Evolutionary conservation across 2,113 vertebrate genomes (phyloP).

Genomic region (Orthonyx spaldingii): DNA sequence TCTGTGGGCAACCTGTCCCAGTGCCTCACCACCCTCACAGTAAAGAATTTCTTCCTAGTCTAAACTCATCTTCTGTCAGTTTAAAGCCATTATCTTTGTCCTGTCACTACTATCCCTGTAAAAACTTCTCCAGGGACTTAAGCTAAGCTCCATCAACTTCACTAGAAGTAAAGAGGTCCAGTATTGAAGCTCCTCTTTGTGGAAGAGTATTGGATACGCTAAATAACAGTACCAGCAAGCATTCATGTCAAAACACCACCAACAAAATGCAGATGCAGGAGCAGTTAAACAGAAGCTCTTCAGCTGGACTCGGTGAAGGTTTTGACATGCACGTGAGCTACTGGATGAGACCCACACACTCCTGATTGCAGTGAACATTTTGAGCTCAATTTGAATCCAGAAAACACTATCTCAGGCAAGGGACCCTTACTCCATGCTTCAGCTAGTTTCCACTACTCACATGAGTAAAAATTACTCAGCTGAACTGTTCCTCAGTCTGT

Average conservation of each 20-base stretch:
- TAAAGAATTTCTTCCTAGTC: neutral
- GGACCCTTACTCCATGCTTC: neutral
- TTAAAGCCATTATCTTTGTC: neutral
- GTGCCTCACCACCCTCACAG: neutral
- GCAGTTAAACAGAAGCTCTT: neutral
- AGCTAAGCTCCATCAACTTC: neutral
- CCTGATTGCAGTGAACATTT: neutral
- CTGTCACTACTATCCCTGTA: neutral
- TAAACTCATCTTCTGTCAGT: neutral
- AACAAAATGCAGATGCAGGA: neutral
- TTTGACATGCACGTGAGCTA: accelerated
- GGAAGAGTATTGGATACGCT: neutral
- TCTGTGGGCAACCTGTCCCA: neutral
- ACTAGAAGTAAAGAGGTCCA: neutral
- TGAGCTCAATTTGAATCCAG: neutral
- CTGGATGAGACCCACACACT: neutral
- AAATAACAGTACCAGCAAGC: neutral
- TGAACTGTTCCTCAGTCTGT: accelerated
- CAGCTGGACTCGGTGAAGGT: neutral
- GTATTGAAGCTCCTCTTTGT: neutral
- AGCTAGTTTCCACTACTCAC: neutral
- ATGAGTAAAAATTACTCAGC: neutral
- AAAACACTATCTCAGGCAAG: neutral
- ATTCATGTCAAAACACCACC: neutral
- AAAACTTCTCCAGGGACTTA: neutral